phyloP scores from a whole-genome alignment of 2,113 vertebrate genomes.

The Oophaga pumilio region DNA sequence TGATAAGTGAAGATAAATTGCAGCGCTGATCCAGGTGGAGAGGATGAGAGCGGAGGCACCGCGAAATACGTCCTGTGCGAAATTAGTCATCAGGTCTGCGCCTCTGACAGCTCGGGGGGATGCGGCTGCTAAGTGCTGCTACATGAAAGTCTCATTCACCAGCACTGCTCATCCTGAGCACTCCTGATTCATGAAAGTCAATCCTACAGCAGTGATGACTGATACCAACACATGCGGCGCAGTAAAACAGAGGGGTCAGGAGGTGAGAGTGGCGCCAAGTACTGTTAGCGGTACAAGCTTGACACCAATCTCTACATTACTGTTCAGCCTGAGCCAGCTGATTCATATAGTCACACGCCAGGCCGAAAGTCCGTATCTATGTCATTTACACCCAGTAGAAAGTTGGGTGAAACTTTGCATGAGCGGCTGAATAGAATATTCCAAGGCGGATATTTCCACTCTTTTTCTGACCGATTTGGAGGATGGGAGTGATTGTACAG shows the following conservation, averaged over 20 bases:
- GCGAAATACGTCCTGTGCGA: background rate
- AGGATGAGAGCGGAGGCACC: background rate
- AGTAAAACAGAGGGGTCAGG: background rate
- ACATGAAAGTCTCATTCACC: background rate
- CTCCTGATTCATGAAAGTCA: background rate
- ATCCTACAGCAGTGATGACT: background rate
- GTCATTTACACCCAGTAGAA: no score
- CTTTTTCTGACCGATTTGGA: background rate
- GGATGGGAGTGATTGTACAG: background rate
- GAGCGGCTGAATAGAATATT: no score
- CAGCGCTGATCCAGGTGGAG: background rate
- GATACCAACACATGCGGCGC: background rate
- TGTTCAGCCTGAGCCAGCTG: no score
- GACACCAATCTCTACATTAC: no score
- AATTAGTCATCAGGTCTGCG: background rate
- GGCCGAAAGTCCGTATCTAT: no score
- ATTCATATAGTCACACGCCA: no score
- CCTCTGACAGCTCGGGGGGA: background rate
- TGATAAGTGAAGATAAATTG: slow-evolving; percentile 20
- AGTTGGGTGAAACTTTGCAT: no score
- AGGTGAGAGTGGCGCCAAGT: no score
- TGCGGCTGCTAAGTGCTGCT: background rate
- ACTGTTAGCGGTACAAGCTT: no score
- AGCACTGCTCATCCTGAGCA: background rate
- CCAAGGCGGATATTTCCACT: no score